Evolutionary conservation across 2,888 invertebrate genomes (phyloP).

Genomic region (Hirtodrosophila alboralis): DNA sequence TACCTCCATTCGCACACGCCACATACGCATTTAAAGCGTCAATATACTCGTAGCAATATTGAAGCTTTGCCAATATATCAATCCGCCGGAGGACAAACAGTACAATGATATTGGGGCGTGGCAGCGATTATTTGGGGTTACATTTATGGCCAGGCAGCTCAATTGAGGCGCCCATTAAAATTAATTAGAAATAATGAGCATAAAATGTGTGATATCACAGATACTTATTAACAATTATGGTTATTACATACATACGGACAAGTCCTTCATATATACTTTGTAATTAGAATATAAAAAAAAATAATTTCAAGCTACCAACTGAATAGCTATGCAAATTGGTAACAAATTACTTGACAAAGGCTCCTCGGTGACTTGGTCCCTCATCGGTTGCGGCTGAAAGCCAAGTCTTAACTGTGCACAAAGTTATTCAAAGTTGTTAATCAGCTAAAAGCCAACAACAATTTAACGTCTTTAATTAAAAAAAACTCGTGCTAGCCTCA

Average conservation of each 20-base stretch:
- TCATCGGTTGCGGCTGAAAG: too few relatives aligned
- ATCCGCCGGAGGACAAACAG: conserved; percentile 21
- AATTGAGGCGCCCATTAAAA: conserved; percentile 45
- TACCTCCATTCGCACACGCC: conserved; percentile 9
- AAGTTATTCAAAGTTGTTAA: conserved; percentile 43
- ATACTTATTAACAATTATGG: conserved; percentile 23
- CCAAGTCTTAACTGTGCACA: conserved; percentile 5
- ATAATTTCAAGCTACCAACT: conserved; percentile 1
- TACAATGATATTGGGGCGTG: neutral
- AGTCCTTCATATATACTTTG: too few relatives aligned
- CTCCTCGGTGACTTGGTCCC: conserved; percentile 6
- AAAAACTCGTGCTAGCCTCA: conserved; percentile 12
- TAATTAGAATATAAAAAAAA: neutral
- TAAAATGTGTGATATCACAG: conserved; percentile 24
- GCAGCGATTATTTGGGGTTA: neutral
- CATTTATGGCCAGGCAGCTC: conserved; percentile 3
- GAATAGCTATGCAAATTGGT: conserved; percentile 33
- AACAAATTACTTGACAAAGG: conserved; percentile 23
- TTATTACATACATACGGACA: conserved; percentile 3
- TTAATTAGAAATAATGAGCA: conserved; percentile 63
- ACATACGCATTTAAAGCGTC: conserved; percentile 14
- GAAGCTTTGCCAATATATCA: conserved; percentile 41
- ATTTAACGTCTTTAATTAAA: conserved; percentile 31
- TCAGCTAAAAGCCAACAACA: conserved; percentile 45
- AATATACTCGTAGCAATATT: conserved; percentile 34